Evolutionary conservation across 2,888 invertebrate genomes (phyloP), one percentile per base, ranked within the genome.

Genomic region (Hemithea aestivaria): DNA sequence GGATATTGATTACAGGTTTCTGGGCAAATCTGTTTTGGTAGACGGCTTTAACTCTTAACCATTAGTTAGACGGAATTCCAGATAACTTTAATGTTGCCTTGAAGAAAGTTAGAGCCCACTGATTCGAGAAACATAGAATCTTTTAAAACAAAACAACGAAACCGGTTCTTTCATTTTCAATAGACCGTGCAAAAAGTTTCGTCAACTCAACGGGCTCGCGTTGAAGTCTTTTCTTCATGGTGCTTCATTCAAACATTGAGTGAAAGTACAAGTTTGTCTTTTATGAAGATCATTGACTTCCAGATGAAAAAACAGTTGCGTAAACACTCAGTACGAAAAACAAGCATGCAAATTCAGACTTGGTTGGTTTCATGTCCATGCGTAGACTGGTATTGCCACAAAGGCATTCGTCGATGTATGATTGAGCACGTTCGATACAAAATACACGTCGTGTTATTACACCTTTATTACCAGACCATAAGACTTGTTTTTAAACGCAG

Each of bases 381-480:
- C 42, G 45, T 46, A 46, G 36, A 46, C 38, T 31, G 27, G 26
- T 30, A 37, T 26, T 29, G 28, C 32, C 27, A 20, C 44, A 40
- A 35, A 40, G 45, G 31, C 37, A 47, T 40, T 30, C 48, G 50
- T 47, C 56, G 52, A 51, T 58, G 49, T 60, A 66, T 62, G 58
- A 62, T 53, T 49, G 44, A 46, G 52, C 66, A 63, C 64, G 66
- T 56, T 45, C 48, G 50, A 48, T 35, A 29, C 37, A 39, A 37
- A 32, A 22, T 24, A 10, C 9, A 27, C 23, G 16, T 16, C 16
- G 2, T 16, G 16, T 10, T 4, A 27, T 33, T 35, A 38, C 10
- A 20, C 35, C 30, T 33, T 26, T 46, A 48, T 27, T 8, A 24
- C 32, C 21, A 2, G 29, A 10, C 26, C 21, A 22, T 48, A 53